These are phyloP conservation scores for Aphelenchoides fujianensis DNA, from an alignment of 1,140 invertebrate genomes.

Conservation along the genomic window DNA sequence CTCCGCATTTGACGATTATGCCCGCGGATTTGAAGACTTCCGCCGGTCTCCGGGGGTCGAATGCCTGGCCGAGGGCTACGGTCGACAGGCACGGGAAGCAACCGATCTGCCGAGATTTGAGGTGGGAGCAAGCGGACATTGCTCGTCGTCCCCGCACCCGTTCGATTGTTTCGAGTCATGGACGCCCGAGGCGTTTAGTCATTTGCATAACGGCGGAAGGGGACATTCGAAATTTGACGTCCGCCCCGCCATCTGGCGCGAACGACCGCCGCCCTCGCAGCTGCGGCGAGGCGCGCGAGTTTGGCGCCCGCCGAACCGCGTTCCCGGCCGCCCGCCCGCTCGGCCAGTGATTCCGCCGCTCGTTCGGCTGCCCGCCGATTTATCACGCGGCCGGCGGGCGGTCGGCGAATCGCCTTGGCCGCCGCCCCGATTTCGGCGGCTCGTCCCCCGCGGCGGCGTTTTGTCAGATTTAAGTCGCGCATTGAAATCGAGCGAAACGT, in stretches of 20 bases:
- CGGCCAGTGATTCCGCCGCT: not conserved
- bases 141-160: too few species aligned
- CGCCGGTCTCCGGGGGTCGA: not conserved
- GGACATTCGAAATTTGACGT: not conserved
- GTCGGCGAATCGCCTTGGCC: not conserved
- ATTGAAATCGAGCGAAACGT: constrained; percentile 1
- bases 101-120: not conserved
- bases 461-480: constrained; percentile 5
- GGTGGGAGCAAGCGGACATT: not conserved
- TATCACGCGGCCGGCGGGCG: not conserved
- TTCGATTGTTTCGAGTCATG: not conserved
- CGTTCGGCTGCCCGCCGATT: not conserved
- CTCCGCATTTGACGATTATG: not conserved
- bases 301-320: not conserved
- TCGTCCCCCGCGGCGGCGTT: not conserved
- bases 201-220: not conserved
- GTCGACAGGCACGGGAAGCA: not conserved
- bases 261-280: not conserved
- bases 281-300: not conserved
- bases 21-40: not conserved
- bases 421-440: not conserved
- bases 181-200: too few species aligned
- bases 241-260: not conserved
- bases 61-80: too few species aligned
- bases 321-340: too few species aligned